Base-by-base conservation (phyloP, 2,797 vertebrate genomes). In the Heterohyrax brucei region DNA sequence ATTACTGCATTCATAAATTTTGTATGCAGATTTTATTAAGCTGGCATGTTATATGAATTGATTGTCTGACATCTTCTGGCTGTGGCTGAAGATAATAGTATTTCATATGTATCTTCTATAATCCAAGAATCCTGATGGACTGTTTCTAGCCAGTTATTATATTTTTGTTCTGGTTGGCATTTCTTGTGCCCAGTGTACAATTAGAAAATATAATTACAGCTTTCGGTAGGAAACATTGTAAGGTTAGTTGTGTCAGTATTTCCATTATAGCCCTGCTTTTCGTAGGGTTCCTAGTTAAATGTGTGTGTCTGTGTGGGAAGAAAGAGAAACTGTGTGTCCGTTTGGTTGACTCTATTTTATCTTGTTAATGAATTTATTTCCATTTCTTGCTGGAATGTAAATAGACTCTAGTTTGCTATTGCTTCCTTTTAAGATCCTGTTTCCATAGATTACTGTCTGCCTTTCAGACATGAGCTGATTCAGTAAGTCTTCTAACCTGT, bases 1-100 rank as follows among this genome's bases (percentile, higher is more conserved):
- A 99, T 98, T 98, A 98, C 97, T 98, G 96, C 97, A 98, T 99
- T 99, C 98, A 99, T 99, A 98, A 99, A 99, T 98, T 98, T 98
- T 98, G 97, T 98, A 98, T 99, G 98, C 98, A 99, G 98, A 98
- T 99, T 99, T 98, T 98, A 99, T 99, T 99, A 99, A 98, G 97
- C 97, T 98, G 98, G 96, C 96, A 98, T 98, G 96, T 99, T 99
- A 98, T 98, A 98, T 98, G 98, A 99, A 99, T 99, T 98, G 98
- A 98, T 98, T 98, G 98, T 96, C 89, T 98, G 98, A 98, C 98
- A 98, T 98, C 97, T 98, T 97, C 98, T 98, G 98, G 97, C 98
- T 98, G 97, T 98, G 98, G 93, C 97, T 97, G 85, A 98, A 98
- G 98, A 99, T 99, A 99, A 98, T 99, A 97, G 94, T 97, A 91